Evolutionary conservation across 2,797 vertebrate species (phyloP).

Genomic region (Ceryle rudis): DNA sequence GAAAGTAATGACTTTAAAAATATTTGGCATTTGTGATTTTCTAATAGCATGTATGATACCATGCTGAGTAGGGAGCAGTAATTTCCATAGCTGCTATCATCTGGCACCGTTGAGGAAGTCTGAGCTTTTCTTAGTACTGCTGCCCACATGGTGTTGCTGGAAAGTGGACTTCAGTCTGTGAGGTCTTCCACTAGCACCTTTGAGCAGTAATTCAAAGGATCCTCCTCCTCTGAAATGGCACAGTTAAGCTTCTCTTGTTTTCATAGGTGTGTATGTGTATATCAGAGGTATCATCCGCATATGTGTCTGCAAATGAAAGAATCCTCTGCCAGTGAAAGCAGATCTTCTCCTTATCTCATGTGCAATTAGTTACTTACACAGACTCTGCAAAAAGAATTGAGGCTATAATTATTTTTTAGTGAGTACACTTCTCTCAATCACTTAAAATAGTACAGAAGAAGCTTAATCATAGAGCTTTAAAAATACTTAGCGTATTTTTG

Average conservation of each 20-base stretch:
- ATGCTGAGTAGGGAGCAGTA: neutral
- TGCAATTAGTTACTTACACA: neutral
- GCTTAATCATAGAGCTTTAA: neutral
- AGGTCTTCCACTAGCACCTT: neutral
- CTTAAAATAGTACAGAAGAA: neutral
- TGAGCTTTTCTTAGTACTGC: neutral
- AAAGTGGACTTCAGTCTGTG: neutral
- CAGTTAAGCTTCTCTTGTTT: neutral
- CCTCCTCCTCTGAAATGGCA: neutral
- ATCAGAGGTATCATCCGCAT: neutral
- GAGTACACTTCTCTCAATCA: neutral
- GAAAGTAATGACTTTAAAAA: constrained; percentile 4
- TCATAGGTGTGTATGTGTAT: neutral
- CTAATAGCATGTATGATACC: neutral
- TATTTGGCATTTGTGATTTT: neutral
- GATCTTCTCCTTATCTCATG: neutral
- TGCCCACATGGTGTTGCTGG: neutral
- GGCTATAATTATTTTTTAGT: neutral
- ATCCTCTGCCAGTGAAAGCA: neutral
- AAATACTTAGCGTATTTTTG: neutral
- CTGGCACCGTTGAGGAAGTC: neutral
- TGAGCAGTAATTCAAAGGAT: neutral
- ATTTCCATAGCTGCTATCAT: neutral
- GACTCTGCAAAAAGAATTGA: neutral
- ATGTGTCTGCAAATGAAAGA: neutral